Base-by-base conservation (phyloP, 2,797 vertebrate genomes). In the Thamnophis elegans region DNA sequence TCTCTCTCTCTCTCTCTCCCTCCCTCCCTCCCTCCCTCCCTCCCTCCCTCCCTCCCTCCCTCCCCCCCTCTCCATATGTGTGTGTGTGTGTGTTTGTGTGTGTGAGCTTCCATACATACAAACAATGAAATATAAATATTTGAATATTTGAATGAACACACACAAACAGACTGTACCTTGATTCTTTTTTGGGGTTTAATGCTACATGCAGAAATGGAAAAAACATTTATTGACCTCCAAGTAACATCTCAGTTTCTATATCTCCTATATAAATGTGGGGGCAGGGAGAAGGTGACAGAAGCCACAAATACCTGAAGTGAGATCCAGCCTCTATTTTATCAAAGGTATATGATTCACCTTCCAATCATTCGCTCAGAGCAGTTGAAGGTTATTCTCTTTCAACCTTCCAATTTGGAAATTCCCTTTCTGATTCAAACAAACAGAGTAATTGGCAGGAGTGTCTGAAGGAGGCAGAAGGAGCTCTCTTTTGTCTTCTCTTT, bases 321-420 rank as follows among this genome's bases (percentile, higher is more conserved):
- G 58, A 92, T 92, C 88, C 59, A 53, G 68, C 36, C 32, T 42
- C 28, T 87, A 58, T 47, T 36, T 78, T 73, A 89, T 93, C 89
- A 92, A 90, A 92, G 59, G 86, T 51, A 68, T 55, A 2, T 97
- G 96, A 96, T 94, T 96, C 95, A 96, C 94, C 22, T 93, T 82
- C 89, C 1, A 20, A 88, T 90, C 88, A 91, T 92, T 60, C 85
- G 93, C 94, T 92, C 10, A 51, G 87, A 91, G 95, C 92, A 91
- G 9, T 91, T 92, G 60, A 90, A 94, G 55, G 90, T 89, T 68
- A 26, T 0, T 26, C 1, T 94, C 82, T 65, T 28, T 87, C 60
- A 73, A 78, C 18, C 28, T 7, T 51, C 13, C 36, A 94, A 93
- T 91, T 0, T 32, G 94, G 92, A 96, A 94, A 47, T 93, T 6